These are phyloP conservation scores for Cataglyphis albicans DNA, from an alignment of 2,888 invertebrate species.

Conservation along the genomic window DNA sequence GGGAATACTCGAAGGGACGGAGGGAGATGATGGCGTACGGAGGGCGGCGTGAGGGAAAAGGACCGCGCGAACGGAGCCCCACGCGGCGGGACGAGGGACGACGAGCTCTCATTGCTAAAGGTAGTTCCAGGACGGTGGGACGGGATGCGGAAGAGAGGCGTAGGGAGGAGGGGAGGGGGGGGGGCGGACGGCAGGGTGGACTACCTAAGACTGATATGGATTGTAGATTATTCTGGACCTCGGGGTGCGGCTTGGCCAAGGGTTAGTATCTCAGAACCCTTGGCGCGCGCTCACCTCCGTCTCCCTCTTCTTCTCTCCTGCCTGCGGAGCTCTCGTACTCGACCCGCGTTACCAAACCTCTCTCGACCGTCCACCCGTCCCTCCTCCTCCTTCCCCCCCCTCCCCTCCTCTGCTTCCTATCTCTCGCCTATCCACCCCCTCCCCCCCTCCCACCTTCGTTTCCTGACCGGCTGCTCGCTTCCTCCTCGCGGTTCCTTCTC, in stretches of 20 bases:
- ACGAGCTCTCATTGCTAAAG: slow-evolving; percentile 79
- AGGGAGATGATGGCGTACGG: slow-evolving; percentile 56
- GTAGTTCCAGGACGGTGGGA: slow-evolving; percentile 78
- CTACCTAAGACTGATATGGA: slow-evolving; percentile 86
- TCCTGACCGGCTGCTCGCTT: slow-evolving; percentile 64
- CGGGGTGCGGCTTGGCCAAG: slow-evolving; percentile 85
- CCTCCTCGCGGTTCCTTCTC: slow-evolving; percentile 72
- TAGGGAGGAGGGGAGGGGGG: neutral
- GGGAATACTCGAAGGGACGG: slow-evolving; percentile 66
- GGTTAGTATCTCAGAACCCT: slow-evolving; percentile 83
- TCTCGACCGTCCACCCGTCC: slow-evolving; percentile 71
- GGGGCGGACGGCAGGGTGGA: slow-evolving; percentile 79
- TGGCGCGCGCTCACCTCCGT: slow-evolving; percentile 74
- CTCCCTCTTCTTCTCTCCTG: slow-evolving; percentile 66
- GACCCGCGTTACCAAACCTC: slow-evolving; percentile 76
- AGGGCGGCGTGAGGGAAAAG: slow-evolving; percentile 80
- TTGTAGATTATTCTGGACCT: slow-evolving; percentile 86
- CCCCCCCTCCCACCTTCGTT: slow-evolving; percentile 58
- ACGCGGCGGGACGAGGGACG: slow-evolving; percentile 61
- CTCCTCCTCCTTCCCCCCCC: neutral
- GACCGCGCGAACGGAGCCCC: slow-evolving; percentile 65
- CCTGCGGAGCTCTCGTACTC: slow-evolving; percentile 70
- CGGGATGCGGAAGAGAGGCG: slow-evolving; percentile 65
- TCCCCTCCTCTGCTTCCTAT: slow-evolving; percentile 33
- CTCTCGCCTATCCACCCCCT: slow-evolving; percentile 42